Conservation (phyloP, 2,797 vertebrate species). For the Microctenopoma steveboyesi region DNA sequence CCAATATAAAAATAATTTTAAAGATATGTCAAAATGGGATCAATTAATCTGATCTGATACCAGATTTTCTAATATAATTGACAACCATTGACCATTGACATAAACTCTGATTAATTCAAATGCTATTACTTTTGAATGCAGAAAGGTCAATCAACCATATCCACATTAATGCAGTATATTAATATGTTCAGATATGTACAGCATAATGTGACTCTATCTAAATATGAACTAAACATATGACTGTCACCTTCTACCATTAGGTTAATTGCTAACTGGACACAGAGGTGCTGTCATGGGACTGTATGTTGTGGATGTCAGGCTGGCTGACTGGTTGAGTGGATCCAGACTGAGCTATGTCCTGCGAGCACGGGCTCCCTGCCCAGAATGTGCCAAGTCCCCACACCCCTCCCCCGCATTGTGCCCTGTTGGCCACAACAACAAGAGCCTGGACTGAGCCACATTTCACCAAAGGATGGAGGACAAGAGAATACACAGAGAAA, state of each 20-base stretch:
- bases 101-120: not conserved
- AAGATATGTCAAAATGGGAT: not conserved
- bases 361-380: constrained; percentile 70
- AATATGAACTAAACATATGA: constrained; percentile 1
- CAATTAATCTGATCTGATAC: not conserved
- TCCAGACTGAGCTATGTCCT: constrained; percentile 42
- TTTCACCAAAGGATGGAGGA: constrained; percentile 62
- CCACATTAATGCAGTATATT: not conserved
- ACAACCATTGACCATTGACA: too few species aligned
- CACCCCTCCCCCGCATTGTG: constrained; percentile 46
- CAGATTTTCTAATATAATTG: not conserved
- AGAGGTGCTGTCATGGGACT: constrained; percentile 29
- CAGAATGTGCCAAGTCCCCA: constrained; percentile 69
- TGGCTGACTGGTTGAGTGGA: constrained; percentile 37
- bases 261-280: constrained; percentile 22
- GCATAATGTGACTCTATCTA: not conserved
- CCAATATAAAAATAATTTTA: not conserved
- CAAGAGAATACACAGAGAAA: constrained; percentile 31
- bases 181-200: not conserved
- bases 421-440: constrained; percentile 76
- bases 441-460: constrained; percentile 60
- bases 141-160: not conserved
- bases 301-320: constrained; percentile 30
- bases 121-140: not conserved
- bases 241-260: constrained; percentile 17